Evolutionary conservation across 2,888 invertebrate genomes (phyloP), one percentile per base, ranked within the genome.

Genomic region (Nemotelus nigrinus): DNA sequence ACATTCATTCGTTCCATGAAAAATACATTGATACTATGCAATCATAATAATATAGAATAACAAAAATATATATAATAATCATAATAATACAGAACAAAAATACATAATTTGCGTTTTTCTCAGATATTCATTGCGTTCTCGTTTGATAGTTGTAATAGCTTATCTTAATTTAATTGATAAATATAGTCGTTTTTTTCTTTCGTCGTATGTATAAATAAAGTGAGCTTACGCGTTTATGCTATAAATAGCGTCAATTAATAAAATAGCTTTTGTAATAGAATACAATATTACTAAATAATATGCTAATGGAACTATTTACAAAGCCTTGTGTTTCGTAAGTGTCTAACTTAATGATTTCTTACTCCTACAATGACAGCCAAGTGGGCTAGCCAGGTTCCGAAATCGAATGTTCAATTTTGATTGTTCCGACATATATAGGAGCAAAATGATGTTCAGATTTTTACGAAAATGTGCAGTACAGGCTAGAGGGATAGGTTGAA

Each of bases 21-120:
- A 60, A 57, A 72, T 74, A 48, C 74, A 63, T 63, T 25, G 25
- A 58, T 50, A 41, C 10, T 55, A 70, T 53, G 8, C 70, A 70
- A 8, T 74, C 55, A 44, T 55, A 8, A 10, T 7, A 50, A 68
- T 39, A 67, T 60, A 47, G 41, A 48, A 55, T 71, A 71, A 71
- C 53, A 72, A 58, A 74, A 58, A 65, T 25, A 45, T 25, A 60
- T 60, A 45, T 10, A 58, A 58, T 25, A 58, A 58, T 58, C 7
- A 63, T 41, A 71, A 57, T 71, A 71, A 71, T 68, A 68, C 68
- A 44, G 50, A 68, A 68, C 68, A 68, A 53, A 71, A 25, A 25
- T 25, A 25, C 25, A 71, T 71, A 44, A 71, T n/a, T 57, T 48
- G 57, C 63, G 8, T 63, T 25, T 63, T 63, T 25, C 41, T 63